phyloP scores from a whole-genome alignment of 2,797 vertebrate genomes.

The Pseudomugil tenellus region DNA sequence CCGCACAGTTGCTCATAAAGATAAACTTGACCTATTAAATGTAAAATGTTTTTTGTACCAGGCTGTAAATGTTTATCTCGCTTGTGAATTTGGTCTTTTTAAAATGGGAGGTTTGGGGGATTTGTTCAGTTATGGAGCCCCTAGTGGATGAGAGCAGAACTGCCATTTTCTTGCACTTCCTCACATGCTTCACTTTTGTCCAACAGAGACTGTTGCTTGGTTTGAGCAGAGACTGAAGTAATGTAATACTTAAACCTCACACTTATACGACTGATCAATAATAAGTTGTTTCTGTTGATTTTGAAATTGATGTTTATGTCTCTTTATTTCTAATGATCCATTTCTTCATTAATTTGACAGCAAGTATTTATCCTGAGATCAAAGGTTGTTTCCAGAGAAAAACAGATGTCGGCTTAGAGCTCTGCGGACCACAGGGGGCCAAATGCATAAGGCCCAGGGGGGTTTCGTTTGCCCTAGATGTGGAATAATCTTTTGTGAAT shows the following conservation, averaged over 20 bases:
- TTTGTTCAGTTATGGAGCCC: too few relatives aligned
- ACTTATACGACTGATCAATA: slow-evolving; percentile 47
- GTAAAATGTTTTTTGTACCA: too few relatives aligned
- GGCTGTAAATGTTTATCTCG: too few relatives aligned
- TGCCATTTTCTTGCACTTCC: too few relatives aligned
- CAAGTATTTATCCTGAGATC: slow-evolving; percentile 52
- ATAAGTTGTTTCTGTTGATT: too few relatives aligned
- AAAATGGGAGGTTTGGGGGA: too few relatives aligned
- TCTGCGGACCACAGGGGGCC: slow-evolving; percentile 53
- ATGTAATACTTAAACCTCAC: slow-evolving; percentile 46
- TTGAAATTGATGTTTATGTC: slow-evolving; percentile 30
- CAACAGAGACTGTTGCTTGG: too few relatives aligned
- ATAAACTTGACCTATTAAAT: too few relatives aligned
- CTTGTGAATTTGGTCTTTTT: too few relatives aligned
- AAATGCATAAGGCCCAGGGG: slow-evolving; percentile 41
- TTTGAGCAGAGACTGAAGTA: slow-evolving; percentile 30
- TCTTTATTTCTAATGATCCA: slow-evolving; percentile 39
- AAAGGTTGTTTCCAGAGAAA: slow-evolving; percentile 66
- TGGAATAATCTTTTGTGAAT: slow-evolving; percentile 68
- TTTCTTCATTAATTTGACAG: slow-evolving; percentile 59
- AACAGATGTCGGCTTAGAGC: slow-evolving; percentile 73
- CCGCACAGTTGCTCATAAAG: too few relatives aligned
- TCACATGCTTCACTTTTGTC: too few relatives aligned
- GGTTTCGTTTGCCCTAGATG: slow-evolving; percentile 67
- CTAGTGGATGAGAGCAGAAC: too few relatives aligned